phyloP scores from a whole-genome alignment of 2,797 vertebrate species.

The Tapirus indicus region DNA sequence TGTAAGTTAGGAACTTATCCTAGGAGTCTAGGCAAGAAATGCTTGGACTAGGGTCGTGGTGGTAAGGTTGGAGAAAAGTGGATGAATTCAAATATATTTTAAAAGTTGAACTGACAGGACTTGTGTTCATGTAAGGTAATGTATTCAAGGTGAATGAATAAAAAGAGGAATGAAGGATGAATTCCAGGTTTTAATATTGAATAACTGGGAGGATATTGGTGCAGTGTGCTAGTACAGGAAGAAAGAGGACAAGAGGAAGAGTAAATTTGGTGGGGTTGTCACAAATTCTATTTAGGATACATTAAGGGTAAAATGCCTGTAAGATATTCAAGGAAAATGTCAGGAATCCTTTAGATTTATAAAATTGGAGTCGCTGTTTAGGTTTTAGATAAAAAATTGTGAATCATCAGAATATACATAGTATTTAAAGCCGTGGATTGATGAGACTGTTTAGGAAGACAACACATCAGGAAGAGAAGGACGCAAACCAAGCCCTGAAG shows the following conservation, averaged over 20 bases:
- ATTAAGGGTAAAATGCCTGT: neutral
- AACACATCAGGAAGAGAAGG: neutral
- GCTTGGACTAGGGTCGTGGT: rapidly evolving
- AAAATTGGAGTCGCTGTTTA: neutral
- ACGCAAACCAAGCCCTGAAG: neutral
- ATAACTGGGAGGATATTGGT: neutral
- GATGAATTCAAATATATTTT: neutral
- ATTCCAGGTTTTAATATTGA: neutral
- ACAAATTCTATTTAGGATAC: neutral
- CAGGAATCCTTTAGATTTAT: neutral
- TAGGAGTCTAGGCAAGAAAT: neutral
- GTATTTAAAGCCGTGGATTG: neutral
- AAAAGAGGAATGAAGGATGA: neutral
- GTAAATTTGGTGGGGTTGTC: neutral
- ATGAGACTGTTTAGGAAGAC: neutral
- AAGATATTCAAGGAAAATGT: neutral
- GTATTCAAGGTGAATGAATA: neutral
- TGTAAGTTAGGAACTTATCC: neutral
- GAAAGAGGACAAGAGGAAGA: neutral
- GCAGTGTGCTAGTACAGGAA: neutral
- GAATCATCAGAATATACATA: too few relatives aligned
- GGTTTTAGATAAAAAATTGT: neutral
- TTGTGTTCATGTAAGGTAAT: neutral
- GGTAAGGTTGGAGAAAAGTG: neutral
- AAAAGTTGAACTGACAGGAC: neutral